Conservation (phyloP, 2,888 invertebrate genomes). For the Endomychus coccineus region DNA sequence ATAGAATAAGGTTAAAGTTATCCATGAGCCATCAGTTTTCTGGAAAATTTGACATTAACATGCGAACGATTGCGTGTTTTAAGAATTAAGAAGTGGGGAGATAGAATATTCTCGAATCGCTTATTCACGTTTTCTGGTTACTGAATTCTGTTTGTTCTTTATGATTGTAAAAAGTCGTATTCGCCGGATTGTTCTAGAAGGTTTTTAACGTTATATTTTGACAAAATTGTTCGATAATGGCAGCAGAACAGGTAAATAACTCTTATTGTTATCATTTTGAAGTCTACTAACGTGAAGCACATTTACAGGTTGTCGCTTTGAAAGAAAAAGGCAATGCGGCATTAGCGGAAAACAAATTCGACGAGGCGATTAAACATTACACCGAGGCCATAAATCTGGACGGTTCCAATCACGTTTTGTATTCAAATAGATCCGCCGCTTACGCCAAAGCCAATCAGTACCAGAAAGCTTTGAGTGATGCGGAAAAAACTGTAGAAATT, state of each 20-base stretch:
- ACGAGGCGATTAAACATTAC: conserved; percentile 73
- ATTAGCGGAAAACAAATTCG: conserved; percentile 65
- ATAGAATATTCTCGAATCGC: too few relatives aligned
- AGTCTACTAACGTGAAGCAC: not conserved
- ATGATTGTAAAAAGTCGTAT: too few relatives aligned
- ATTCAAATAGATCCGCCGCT: conserved; percentile 87
- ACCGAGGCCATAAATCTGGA: conserved; percentile 76
- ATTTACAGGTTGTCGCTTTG: conserved; percentile 62
- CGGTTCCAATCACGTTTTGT: conserved; percentile 77
- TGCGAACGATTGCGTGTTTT: too few relatives aligned
- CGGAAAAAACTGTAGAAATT: conserved; percentile 70
- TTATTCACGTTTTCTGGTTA: too few relatives aligned
- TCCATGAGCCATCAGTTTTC: too few relatives aligned
- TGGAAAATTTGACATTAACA: too few relatives aligned
- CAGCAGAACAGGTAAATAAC: not conserved
- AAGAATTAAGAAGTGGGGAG: too few relatives aligned
- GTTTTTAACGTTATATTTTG: too few relatives aligned
- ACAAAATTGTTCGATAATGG: too few relatives aligned
- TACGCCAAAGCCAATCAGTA: conserved; percentile 75
- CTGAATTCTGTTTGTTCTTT: too few relatives aligned
- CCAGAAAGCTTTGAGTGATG: conserved; percentile 71
- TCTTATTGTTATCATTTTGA: not conserved
- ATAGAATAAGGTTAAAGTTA: too few relatives aligned
- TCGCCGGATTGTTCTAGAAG: too few relatives aligned
- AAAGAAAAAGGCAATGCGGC: conserved; percentile 86